Evolutionary conservation across 37 sponge, comb jelly and placozoan species (phyloP).

Genomic region (Sycon ciliatum): DNA sequence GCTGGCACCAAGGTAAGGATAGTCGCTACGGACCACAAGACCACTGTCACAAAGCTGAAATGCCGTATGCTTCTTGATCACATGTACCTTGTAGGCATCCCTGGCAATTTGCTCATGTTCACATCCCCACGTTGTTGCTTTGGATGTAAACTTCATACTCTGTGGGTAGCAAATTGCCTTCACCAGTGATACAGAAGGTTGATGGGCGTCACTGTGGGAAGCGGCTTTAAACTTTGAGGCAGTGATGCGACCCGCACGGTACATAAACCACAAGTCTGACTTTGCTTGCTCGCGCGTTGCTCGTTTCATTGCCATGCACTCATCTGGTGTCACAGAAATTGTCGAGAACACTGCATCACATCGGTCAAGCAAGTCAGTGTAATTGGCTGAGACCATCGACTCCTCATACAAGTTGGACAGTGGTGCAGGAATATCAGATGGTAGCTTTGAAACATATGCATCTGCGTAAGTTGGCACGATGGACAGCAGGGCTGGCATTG

Average conservation of each 20-base stretch:
- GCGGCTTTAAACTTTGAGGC: constrained; percentile 26
- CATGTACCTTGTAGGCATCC: background rate
- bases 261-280: constrained; percentile 24
- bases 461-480: constrained; percentile 11
- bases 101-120: constrained; percentile 23
- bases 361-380: constrained; percentile 13
- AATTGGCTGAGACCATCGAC: background rate
- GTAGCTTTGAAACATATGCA: constrained; percentile 26
- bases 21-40: constrained; percentile 17
- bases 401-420: constrained; percentile 10
- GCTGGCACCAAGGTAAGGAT: constrained; percentile 10
- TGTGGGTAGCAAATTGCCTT: constrained; percentile 34
- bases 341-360: constrained; percentile 2
- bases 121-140: constrained; percentile 29
- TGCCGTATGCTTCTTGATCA: background rate
- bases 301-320: constrained; percentile 13
- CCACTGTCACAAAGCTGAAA: constrained; percentile 15
- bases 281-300: constrained; percentile 11
- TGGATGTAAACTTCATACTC: background rate
- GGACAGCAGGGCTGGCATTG: constrained; percentile 29
- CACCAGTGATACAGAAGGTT: constrained; percentile 17
- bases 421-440: constrained; percentile 15
- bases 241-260: constrained; percentile 30
- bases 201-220: background rate
- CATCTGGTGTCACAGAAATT: constrained; percentile 5